A percentile compares a stretch with the other conserved stretches of the same genome.
phyloP scores from a whole-genome alignment of 2,888 invertebrate species.

The Teinopalpus imperialis region DNA sequence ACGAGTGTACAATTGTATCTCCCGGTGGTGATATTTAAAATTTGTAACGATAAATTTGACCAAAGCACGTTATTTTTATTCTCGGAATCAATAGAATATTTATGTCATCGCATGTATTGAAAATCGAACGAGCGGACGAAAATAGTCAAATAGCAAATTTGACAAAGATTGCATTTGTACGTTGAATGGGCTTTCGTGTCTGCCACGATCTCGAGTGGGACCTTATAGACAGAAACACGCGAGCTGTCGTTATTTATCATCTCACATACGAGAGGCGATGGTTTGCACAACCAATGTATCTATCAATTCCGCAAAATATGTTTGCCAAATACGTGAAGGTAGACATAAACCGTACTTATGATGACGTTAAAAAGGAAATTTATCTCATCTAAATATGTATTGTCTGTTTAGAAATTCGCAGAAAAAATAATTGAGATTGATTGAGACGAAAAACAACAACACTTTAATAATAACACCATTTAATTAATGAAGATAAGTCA shows the following conservation, averaged over 20 bases:
- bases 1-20: too few relatives aligned
- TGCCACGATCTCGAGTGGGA: constrained; percentile 13
- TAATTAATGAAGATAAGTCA: too few relatives aligned
- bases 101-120: constrained; percentile 15
- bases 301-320: constrained; percentile 2
- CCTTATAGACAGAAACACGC: constrained; percentile 20
- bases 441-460: too few relatives aligned
- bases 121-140: constrained; percentile 10
- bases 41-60: too few relatives aligned
- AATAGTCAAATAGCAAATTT: constrained; percentile 12
- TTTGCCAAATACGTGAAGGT: not conserved
- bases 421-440: too few relatives aligned
- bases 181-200: constrained; percentile 14
- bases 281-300: constrained; percentile 14
- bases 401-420: too few relatives aligned
- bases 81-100: constrained; percentile 15
- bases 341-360: constrained; percentile 5
- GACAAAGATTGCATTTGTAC: constrained; percentile 22
- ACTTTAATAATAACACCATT: too few relatives aligned
- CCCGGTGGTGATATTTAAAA: too few relatives aligned
- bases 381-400: constrained; percentile 1
- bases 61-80: not conserved
- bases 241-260: constrained; percentile 23
- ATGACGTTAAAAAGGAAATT: constrained; percentile 6
- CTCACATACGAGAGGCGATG: constrained; percentile 1